Evolutionary conservation across 2,888 invertebrate genomes (phyloP).

Genomic region (Tipula unca): DNA sequence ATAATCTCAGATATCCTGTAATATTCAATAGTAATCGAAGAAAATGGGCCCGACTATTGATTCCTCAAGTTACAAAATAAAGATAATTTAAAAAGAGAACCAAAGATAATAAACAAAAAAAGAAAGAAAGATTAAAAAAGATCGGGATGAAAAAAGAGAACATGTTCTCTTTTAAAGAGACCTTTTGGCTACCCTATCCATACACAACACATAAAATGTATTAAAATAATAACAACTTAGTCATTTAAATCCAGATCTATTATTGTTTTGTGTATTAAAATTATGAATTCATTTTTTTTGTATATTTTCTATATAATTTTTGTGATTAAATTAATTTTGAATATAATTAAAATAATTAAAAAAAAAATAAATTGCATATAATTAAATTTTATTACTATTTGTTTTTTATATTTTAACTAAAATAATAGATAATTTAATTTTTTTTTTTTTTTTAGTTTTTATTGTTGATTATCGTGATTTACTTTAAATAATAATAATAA

Average conservation of each 20-base stretch:
- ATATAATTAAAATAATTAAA: background rate
- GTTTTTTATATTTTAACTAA: background rate
- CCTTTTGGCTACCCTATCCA: too few relatives aligned
- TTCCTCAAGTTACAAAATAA: too few relatives aligned
- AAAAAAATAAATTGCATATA: background rate
- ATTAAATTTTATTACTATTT: background rate
- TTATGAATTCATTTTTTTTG: background rate
- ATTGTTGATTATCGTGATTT: slow-evolving; percentile 9
- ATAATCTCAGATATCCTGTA: too few relatives aligned
- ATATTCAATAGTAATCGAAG: too few relatives aligned
- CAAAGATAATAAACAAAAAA: too few relatives aligned
- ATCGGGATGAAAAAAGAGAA: too few relatives aligned
- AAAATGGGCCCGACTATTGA: too few relatives aligned
- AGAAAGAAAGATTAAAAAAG: too few relatives aligned
- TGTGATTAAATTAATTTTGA: slow-evolving; percentile 8
- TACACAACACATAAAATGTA: background rate
- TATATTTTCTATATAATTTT: background rate
- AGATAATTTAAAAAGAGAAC: too few relatives aligned
- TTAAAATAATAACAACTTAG: background rate
- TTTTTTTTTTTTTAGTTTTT: background rate
- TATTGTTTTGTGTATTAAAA: background rate
- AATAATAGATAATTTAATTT: slow-evolving; percentile 9
- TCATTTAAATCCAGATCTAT: background rate
- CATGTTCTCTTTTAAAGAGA: too few relatives aligned
- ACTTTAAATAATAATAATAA: background rate